phyloP scores from a whole-genome alignment of 1,140 invertebrate species.

The Portunus trituberculatus region DNA sequence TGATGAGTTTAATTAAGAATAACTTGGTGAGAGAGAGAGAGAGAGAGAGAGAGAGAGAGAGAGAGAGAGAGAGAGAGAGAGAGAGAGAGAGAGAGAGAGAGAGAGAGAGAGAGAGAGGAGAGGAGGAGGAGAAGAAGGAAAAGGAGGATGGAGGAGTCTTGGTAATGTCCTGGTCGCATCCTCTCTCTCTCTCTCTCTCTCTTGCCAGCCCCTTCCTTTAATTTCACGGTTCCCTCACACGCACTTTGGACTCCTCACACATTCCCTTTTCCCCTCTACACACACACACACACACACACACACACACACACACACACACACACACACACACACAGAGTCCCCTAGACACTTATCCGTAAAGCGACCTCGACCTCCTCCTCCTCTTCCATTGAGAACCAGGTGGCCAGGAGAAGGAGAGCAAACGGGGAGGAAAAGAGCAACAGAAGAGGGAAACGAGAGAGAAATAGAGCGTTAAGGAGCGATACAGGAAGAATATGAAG shows the following conservation, averaged over 20 bases:
- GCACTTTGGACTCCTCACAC: neutral
- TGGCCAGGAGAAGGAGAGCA: neutral
- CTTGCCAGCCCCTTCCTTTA: neutral
- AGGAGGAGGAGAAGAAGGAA: too few species aligned
- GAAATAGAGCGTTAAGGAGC: too few species aligned
- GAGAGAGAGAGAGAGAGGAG: too few species aligned
- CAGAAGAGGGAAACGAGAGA: neutral
- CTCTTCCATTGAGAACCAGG: neutral
- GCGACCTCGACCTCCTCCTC: too few species aligned
- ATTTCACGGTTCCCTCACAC: neutral
- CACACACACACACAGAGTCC: neutral
- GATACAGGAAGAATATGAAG: too few species aligned
- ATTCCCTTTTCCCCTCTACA: neutral
- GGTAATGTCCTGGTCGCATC: too few species aligned
- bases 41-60: too few species aligned
- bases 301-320: neutral
- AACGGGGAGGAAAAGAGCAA: neutral
- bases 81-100: too few species aligned
- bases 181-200: neutral
- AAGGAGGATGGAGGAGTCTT: too few species aligned
- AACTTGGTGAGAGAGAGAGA: neutral
- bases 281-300: conserved; percentile 16
- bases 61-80: too few species aligned
- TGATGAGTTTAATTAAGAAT: conserved; percentile 1
- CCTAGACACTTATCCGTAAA: too few species aligned